A percentile compares a stretch with the other conserved stretches of the same genome.
These are phyloP conservation scores for Paratrypauchen microcephalus DNA, from an alignment of 2,797 vertebrate species.

Conservation along the genomic window DNA sequence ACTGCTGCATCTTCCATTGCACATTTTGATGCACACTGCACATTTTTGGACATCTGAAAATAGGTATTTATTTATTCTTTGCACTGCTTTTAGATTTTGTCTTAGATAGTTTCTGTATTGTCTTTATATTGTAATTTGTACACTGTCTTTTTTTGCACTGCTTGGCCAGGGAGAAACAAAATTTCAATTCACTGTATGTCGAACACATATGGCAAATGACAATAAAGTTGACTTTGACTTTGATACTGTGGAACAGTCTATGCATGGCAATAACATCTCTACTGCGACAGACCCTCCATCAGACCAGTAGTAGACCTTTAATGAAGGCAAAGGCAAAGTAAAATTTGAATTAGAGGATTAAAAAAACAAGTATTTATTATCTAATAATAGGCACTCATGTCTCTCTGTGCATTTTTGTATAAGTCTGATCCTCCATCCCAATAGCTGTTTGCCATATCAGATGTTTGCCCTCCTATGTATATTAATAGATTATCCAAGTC, in stretches of 20 bases:
- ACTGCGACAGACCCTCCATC: neutral
- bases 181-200: no score
- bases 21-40: no score
- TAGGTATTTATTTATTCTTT: no score
- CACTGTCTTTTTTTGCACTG: no score
- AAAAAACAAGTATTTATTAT: neutral
- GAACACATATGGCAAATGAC: no score
- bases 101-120: no score
- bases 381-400: neutral
- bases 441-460: neutral
- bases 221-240: no score
- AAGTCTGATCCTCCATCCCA: neutral
- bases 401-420: neutral
- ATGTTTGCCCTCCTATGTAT: slow-evolving; percentile 8
- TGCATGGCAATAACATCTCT: neutral
- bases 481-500: slow-evolving; percentile 23
- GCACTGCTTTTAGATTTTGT: no score
- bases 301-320: neutral
- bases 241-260: neutral
- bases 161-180: no score
- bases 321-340: neutral
- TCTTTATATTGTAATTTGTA: no score
- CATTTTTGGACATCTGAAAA: no score
- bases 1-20: no score
- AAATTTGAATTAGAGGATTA: neutral